A percentile compares a stretch with the other conserved stretches of the same genome.
These are phyloP conservation scores for Mantis religiosa DNA, from an alignment of 2,888 invertebrate genomes.

Conservation along the genomic window DNA sequence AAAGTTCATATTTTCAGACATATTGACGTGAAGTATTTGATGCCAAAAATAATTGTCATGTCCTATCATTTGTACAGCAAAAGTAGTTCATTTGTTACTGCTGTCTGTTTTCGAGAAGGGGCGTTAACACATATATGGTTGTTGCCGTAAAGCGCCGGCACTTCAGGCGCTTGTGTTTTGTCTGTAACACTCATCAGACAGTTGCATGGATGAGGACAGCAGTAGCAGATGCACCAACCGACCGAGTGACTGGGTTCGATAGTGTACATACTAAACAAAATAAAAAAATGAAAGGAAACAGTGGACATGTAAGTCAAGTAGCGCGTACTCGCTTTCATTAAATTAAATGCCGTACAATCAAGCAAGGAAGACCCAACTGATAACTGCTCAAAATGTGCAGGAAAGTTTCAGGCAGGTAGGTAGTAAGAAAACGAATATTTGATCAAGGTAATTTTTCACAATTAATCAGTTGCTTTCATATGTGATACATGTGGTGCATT, in stretches of 20 bases:
- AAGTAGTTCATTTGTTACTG: too few species aligned
- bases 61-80: too few species aligned
- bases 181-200: not conserved
- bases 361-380: not conserved
- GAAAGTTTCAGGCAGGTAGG: too few species aligned
- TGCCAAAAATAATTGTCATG: too few species aligned
- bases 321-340: not conserved
- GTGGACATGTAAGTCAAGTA: not conserved
- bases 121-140: not conserved
- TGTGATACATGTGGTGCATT: too few species aligned
- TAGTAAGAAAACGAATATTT: too few species aligned
- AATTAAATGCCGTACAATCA: not conserved
- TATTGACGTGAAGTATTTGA: too few species aligned
- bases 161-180: not conserved
- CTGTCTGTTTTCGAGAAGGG: not conserved
- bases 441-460: too few species aligned
- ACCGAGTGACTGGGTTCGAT: not conserved
- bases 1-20: too few species aligned
- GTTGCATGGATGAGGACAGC: not conserved
- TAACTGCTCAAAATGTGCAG: not conserved
- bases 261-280: not conserved
- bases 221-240: not conserved
- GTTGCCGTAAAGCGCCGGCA: not conserved
- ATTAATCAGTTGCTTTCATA: too few species aligned
- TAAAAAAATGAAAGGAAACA: not conserved